phyloP scores from a whole-genome alignment of 1,140 invertebrate species.

The Holotrichia oblita region DNA sequence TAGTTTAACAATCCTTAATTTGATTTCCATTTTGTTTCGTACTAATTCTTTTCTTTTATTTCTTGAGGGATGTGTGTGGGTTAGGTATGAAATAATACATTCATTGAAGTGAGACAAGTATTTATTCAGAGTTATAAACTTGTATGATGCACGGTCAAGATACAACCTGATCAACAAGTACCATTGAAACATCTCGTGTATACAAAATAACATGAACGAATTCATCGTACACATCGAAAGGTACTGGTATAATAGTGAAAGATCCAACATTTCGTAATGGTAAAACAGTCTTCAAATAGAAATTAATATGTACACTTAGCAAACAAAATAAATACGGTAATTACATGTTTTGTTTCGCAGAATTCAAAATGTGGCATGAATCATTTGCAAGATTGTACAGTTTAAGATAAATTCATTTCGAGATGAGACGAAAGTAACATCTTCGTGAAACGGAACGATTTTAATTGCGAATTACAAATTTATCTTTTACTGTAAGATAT shows the following conservation, averaged over 20 bases:
- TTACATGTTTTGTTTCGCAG: background rate
- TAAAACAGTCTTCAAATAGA: constrained; percentile 29
- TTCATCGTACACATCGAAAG: background rate
- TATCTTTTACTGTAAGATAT: constrained; percentile 37
- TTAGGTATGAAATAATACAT: background rate
- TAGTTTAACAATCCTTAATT: too few relatives aligned
- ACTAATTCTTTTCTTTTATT: too few relatives aligned
- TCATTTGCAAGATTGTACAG: background rate
- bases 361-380: background rate
- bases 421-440: too few relatives aligned
- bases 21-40: too few relatives aligned
- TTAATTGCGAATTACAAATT: constrained; percentile 9
- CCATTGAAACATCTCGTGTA: constrained; percentile 23
- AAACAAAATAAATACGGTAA: constrained; percentile 28
- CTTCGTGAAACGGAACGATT: background rate
- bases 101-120: constrained; percentile 10
- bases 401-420: constrained; percentile 36
- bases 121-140: constrained; percentile 31
- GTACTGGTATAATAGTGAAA: constrained; percentile 9
- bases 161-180: constrained; percentile 30
- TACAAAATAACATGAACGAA: constrained; percentile 3
- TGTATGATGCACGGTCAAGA: constrained; percentile 13
- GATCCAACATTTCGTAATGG: constrained; percentile 25
- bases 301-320: constrained; percentile 31
- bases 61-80: too few relatives aligned